Conservation (phyloP, 2,888 invertebrate species). For the Hirudinaria manillensis region DNA sequence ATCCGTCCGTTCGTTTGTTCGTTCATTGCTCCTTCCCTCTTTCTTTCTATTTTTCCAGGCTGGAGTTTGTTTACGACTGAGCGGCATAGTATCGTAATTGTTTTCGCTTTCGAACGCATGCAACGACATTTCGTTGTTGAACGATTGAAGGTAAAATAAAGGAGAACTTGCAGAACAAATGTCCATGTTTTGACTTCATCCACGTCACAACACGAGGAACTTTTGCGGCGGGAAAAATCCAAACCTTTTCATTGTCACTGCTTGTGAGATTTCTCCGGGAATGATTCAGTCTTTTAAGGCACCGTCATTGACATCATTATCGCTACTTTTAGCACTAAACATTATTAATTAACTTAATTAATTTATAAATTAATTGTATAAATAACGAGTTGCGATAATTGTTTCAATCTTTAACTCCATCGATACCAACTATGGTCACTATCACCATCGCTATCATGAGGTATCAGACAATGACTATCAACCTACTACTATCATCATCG, state of each 20-base stretch:
- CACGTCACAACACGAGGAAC: background rate
- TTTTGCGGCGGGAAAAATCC: background rate
- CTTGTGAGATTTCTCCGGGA: background rate
- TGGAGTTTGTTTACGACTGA: background rate
- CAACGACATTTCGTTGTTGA: no score
- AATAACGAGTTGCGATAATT: no score
- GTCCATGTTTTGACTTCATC: background rate
- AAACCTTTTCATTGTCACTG: background rate
- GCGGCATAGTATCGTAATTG: background rate
- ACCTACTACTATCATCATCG: no score
- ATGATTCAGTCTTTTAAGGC: background rate
- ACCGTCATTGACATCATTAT: background rate
- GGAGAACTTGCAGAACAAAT: background rate
- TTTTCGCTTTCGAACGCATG: background rate
- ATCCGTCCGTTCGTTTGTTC: background rate
- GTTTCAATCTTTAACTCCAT: no score
- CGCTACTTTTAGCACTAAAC: background rate
- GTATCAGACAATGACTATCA: no score
- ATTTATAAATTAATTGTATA: no score
- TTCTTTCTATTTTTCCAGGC: slow-evolving; percentile 1
- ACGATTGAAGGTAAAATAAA: background rate
- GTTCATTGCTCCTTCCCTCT: background rate
- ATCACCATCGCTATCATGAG: no score
- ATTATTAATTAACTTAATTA: no score
- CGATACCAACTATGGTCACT: no score